These are phyloP conservation scores for Drosophila busckii DNA, from an alignment of 1,140 invertebrate genomes.

Conservation along the genomic window DNA sequence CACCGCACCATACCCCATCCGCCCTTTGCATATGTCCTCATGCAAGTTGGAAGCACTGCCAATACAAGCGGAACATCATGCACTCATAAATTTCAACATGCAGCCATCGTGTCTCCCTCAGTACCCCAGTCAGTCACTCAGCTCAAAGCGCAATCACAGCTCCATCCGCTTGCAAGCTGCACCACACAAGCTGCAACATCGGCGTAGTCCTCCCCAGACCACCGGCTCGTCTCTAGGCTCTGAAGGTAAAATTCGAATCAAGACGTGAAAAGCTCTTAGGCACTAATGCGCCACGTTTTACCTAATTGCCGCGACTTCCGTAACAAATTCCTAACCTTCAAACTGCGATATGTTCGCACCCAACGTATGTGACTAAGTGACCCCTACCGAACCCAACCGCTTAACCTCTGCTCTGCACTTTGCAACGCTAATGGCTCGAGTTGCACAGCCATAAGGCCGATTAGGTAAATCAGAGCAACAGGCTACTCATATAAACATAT, in stretches of 20 bases:
- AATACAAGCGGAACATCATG: conserved; percentile 46
- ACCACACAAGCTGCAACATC: too few species aligned
- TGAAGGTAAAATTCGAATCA: conserved; percentile 51
- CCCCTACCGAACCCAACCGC: too few species aligned
- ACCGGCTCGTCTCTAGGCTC: conserved; percentile 5
- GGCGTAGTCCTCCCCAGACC: too few species aligned
- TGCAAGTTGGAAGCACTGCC: background rate
- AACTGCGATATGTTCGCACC: too few species aligned
- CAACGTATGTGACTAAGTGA: too few species aligned
- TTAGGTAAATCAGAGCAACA: conserved; percentile 41
- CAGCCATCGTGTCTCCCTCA: conserved; percentile 15
- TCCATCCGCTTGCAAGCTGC: too few species aligned
- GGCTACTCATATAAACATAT: conserved; percentile 48
- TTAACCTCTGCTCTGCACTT: too few species aligned
- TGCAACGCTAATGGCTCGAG: too few species aligned
- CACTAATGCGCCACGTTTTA: conserved; percentile 75
- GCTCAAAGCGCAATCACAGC: too few species aligned
- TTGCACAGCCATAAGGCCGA: too few species aligned
- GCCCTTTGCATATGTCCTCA: conserved; percentile 61
- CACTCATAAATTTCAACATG: conserved; percentile 72
- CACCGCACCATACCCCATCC: conserved; percentile 9
- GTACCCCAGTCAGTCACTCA: conserved; percentile 29
- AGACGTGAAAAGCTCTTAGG: conserved; percentile 76
- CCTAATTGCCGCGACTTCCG: conserved; percentile 75
- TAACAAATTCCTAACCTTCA: too few species aligned